Conservation (phyloP, 2,113 vertebrate genomes). For the Cottus gobio region DNA sequence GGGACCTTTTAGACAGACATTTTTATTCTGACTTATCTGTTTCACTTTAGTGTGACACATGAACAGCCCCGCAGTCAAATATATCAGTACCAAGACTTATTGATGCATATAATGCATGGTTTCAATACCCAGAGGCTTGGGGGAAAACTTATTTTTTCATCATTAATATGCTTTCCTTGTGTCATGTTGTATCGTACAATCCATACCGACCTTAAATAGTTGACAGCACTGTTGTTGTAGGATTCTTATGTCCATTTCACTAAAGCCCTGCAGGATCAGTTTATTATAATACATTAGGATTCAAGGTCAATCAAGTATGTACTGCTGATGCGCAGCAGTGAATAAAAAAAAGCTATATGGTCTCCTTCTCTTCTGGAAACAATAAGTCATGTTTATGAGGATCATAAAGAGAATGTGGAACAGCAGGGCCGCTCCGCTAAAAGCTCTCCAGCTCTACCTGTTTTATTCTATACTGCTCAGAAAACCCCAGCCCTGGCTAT, state of each 20-base stretch:
- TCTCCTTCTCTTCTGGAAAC: constrained; percentile 34
- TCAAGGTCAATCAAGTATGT: constrained; percentile 36
- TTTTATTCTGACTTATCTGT: constrained; percentile 18
- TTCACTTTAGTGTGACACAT: constrained; percentile 1
- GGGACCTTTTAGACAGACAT: background rate
- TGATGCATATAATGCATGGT: constrained; percentile 4
- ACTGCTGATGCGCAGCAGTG: constrained; percentile 15
- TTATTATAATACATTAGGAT: constrained; percentile 31
- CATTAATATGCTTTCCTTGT: constrained; percentile 23
- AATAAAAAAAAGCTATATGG: constrained; percentile 37
- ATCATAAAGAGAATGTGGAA: constrained; percentile 36
- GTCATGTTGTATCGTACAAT: constrained; percentile 22
- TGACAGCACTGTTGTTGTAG: constrained; percentile 7
- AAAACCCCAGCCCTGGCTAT: constrained; percentile 55
- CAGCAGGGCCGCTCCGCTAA: background rate
- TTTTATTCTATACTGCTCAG: constrained; percentile 28
- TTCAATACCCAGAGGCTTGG: constrained; percentile 28
- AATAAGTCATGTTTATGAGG: constrained; percentile 52
- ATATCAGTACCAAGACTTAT: background rate
- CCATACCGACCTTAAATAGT: constrained; percentile 32
- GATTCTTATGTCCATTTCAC: constrained; percentile 24
- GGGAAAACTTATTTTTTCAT: background rate
- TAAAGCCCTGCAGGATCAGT: constrained; percentile 27
- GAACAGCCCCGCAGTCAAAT: constrained; percentile 3
- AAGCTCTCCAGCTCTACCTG: constrained; percentile 52